Evolutionary conservation across 2,797 vertebrate species (phyloP).

Genomic region (Liasis olivaceus): DNA sequence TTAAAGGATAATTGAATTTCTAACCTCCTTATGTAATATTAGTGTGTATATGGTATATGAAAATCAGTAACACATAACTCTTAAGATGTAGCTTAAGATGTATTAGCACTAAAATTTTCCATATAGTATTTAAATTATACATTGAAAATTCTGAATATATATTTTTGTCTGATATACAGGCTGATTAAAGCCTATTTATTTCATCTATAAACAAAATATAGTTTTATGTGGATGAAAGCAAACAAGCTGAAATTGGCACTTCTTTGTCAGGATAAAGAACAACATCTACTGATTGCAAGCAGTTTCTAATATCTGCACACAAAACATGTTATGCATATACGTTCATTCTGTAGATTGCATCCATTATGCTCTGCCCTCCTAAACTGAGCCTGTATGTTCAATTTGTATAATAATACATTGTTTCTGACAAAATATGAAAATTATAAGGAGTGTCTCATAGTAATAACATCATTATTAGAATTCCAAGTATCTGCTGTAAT

Average conservation of each 20-base stretch:
- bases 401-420: background rate
- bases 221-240: background rate
- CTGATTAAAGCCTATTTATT: background rate
- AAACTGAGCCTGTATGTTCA: background rate
- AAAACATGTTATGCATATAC: background rate
- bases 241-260: background rate
- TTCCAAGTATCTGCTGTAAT: background rate
- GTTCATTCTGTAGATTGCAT: background rate
- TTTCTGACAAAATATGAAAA: background rate
- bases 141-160: background rate
- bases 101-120: background rate
- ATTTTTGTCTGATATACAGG: background rate
- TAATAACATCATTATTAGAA: background rate
- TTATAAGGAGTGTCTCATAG: background rate
- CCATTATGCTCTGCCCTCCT: background rate
- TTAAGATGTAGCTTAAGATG: background rate
- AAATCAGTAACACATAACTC: background rate
- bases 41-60: background rate
- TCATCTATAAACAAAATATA: background rate
- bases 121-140: background rate
- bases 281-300: background rate
- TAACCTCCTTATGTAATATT: background rate
- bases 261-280: background rate
- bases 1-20: background rate
- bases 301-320: background rate